Conservation (phyloP, 2,888 invertebrate genomes). For the Pteria penguin region DNA sequence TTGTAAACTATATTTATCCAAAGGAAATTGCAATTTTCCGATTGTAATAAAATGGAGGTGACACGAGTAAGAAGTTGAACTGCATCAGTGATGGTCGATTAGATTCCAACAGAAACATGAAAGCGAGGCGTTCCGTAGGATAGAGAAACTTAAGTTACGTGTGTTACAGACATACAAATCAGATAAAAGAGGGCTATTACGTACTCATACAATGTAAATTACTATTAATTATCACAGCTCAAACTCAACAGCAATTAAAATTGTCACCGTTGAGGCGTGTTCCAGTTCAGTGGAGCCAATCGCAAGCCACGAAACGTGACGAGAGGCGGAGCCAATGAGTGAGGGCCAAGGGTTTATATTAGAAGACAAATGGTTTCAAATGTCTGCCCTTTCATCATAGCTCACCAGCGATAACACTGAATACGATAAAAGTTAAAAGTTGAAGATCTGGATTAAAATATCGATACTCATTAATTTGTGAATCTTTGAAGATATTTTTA, state of each 20-base stretch:
- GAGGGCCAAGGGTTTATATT: constrained; percentile 24
- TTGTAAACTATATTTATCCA: not conserved
- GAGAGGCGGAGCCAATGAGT: constrained; percentile 37
- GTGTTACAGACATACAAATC: not conserved
- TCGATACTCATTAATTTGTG: not conserved
- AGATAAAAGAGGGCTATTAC: not conserved
- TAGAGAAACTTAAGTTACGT: not conserved
- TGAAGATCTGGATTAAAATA: not conserved
- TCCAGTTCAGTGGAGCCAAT: constrained; percentile 41
- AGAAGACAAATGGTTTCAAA: constrained; percentile 29
- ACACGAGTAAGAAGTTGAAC: not conserved
- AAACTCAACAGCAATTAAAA: not conserved
- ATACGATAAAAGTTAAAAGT: not conserved
- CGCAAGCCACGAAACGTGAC: constrained; percentile 15
- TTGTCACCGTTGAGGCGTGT: constrained; percentile 16
- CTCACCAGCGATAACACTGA: not conserved
- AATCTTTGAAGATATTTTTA: not conserved
- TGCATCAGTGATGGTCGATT: too few species aligned
- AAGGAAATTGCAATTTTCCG: not conserved
- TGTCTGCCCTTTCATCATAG: not conserved
- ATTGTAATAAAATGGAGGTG: not conserved
- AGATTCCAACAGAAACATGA: too few species aligned
- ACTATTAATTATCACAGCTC: not conserved
- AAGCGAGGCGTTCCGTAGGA: too few species aligned
- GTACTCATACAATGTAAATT: not conserved